A percentile compares a stretch with the other conserved stretches of the same genome.
Evolutionary conservation across 2,797 vertebrate species (phyloP).

Genomic region (Halcyon badia): DNA sequence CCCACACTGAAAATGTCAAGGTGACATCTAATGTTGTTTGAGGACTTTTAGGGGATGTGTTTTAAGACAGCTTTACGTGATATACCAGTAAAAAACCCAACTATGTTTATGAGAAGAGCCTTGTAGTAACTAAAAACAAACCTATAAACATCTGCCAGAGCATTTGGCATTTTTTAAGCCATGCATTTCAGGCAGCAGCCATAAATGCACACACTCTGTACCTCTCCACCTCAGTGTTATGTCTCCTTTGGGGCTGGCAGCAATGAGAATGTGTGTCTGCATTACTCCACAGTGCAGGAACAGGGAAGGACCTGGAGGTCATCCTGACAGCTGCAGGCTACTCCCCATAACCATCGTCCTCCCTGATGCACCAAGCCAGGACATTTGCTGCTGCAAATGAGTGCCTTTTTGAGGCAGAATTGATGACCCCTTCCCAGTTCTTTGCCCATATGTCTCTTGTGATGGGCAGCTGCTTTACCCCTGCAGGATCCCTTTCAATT

Average conservation of each 20-base stretch:
- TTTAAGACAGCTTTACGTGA: not conserved
- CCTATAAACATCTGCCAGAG: not conserved
- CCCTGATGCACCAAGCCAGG: not conserved
- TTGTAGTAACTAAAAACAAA: not conserved
- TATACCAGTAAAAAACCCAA: not conserved
- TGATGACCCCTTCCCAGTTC: not conserved
- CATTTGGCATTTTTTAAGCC: not conserved
- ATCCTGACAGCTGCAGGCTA: not conserved
- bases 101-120: not conserved
- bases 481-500: not conserved
- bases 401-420: not conserved
- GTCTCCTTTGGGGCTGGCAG: not conserved
- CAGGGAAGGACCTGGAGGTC: not conserved
- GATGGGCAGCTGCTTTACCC: not conserved
- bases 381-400: not conserved
- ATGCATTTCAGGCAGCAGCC: not conserved
- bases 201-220: not conserved
- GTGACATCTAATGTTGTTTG: not conserved
- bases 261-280: accelerated
- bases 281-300: not conserved
- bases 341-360: not conserved
- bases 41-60: not conserved
- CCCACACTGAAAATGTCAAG: not conserved
- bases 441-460: not conserved
- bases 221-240: not conserved